phyloP scores from a whole-genome alignment of 2,888 invertebrate species.

The Callyntrura guangdongensis region DNA sequence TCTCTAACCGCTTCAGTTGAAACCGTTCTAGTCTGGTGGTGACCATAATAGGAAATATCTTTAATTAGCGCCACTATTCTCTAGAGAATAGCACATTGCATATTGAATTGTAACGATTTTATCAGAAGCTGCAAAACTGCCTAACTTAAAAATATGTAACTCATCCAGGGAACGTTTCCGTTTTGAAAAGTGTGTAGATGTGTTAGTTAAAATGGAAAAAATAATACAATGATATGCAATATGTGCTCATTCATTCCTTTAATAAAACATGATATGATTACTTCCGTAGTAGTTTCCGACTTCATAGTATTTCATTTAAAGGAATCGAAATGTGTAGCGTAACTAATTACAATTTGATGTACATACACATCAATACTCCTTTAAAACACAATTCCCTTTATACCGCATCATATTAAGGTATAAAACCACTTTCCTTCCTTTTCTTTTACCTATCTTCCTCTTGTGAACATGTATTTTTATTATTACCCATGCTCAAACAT shows the following conservation, averaged over 20 bases:
- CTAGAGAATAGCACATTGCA: background rate
- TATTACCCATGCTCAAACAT: background rate
- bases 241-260: background rate
- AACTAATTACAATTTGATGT: conserved; percentile 37
- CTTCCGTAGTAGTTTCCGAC: conserved; percentile 53
- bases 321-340: conserved; percentile 15
- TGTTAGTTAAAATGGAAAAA: background rate
- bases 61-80: background rate
- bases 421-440: background rate
- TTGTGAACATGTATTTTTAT: background rate
- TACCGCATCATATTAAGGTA: too few relatives aligned
- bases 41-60: conserved; percentile 53
- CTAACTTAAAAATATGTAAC: conserved; percentile 20
- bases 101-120: background rate
- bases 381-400: too few relatives aligned
- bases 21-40: conserved; percentile 59
- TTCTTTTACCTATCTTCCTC: background rate
- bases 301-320: background rate
- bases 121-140: background rate
- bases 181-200: background rate
- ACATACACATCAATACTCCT: background rate
- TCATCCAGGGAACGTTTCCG: conserved; percentile 43
- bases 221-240: background rate
- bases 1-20: background rate
- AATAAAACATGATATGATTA: conserved; percentile 19